Conservation (phyloP, 2,797 vertebrate species). For the Falco berigora region DNA sequence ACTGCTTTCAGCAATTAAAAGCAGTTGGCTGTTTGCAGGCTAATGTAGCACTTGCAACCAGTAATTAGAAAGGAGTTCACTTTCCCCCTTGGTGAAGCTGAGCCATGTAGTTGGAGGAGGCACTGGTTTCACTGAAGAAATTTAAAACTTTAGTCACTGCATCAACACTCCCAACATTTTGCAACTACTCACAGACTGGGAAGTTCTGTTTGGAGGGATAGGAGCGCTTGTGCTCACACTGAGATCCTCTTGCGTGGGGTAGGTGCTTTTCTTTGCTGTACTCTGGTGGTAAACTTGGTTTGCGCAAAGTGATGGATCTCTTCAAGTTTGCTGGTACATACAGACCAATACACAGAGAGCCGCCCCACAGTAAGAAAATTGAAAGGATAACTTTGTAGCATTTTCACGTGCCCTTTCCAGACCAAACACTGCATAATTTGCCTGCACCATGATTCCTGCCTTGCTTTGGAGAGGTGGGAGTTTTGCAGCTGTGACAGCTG, state of each 20-base stretch:
- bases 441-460: neutral
- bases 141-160: neutral
- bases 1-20: constrained; percentile 16
- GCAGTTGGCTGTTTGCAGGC: neutral
- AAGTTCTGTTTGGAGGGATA: neutral
- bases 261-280: neutral
- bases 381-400: neutral
- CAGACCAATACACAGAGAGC: neutral
- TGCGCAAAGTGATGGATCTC: neutral
- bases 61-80: neutral
- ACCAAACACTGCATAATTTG: neutral
- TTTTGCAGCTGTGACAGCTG: neutral
- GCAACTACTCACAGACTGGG: neutral
- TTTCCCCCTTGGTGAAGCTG: neutral
- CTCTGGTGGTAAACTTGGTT: neutral
- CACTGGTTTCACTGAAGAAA: neutral
- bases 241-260: neutral
- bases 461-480: neutral
- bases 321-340: neutral
- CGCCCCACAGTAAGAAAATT: neutral
- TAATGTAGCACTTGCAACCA: neutral
- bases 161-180: neutral
- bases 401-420: neutral
- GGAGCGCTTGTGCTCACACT: neutral
- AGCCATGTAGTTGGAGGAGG: neutral